Base-by-base conservation (phyloP, 2,888 invertebrate genomes). In the Mystacides longicornis region DNA sequence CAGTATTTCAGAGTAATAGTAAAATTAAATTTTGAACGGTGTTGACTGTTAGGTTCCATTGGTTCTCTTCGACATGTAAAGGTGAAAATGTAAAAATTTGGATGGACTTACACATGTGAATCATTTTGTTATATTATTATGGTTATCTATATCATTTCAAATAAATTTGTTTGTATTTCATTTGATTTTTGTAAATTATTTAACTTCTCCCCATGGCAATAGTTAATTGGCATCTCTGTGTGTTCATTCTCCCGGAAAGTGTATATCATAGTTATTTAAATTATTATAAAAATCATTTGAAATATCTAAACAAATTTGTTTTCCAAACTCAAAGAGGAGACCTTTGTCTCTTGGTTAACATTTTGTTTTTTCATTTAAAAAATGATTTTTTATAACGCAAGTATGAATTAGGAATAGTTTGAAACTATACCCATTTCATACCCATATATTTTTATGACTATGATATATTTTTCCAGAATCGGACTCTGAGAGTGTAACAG, bases 401-500 rank as follows among this genome's bases (percentile, higher is more conserved):
- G n/a, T n/a, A n/a, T n/a, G n/a, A n/a, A n/a, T n/a, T n/a, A n/a
- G n/a, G n/a, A n/a, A n/a, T n/a, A n/a, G n/a, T n/a, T n/a, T n/a
- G n/a, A n/a, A n/a, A n/a, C n/a, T n/a, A n/a, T n/a, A n/a, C n/a
- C 5, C 27, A 27, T 27, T 11, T 7, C 43, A n/a, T 7, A 43
- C 3, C 22, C 19, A 22, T 7, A 23, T 18, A 23, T 48, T 48
- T 48, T n/a, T 37, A 37, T 3, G 11, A 27, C 27, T 27, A 37
- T 37, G 14, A 7, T 81, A 81, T 82, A 79, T 85, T 77, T 81
- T 85, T 85, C 79, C 84, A 87, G 87, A 87, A 74, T 86, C 87
- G 66, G 86, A 87, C 78, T 83, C 79, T 71, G 87, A 87, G 78
- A 85, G 85, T 69, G 79, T 77, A 63, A 81, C 83, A 22, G 80